These are phyloP conservation scores for Aurelia aurita DNA, from an alignment of 30 jellyfish, hydroid and myxozoan genomes.

Conservation along the genomic window DNA sequence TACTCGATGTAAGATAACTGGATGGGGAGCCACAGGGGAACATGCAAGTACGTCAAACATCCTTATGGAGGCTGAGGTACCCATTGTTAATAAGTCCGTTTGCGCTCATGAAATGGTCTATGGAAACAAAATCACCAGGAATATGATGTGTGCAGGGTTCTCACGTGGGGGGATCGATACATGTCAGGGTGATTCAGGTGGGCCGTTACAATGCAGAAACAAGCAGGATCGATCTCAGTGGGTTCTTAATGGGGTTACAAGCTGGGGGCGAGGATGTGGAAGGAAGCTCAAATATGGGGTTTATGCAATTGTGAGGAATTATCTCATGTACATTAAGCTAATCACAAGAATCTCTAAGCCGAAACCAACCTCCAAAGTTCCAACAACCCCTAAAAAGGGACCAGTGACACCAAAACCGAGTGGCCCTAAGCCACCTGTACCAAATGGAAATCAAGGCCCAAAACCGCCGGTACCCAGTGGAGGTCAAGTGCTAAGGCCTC, in stretches of 20 bases:
- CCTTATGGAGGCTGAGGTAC: slow-evolving; percentile 86
- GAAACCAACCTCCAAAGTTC: slow-evolving; percentile 26
- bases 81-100: slow-evolving; percentile 59
- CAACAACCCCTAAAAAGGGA: slow-evolving; percentile 21
- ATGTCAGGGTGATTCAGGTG: slow-evolving; percentile 95
- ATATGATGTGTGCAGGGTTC: slow-evolving; percentile 96
- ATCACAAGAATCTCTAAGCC: slow-evolving; percentile 33
- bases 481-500: slow-evolving; percentile 18
- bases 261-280: slow-evolving; percentile 99
- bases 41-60: slow-evolving; percentile 68
- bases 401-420: slow-evolving; percentile 47
- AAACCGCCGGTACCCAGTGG: slow-evolving; percentile 61
- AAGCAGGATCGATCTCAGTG: slow-evolving; percentile 60
- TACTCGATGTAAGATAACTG: slow-evolving; percentile 85
- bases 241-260: slow-evolving; percentile 85
- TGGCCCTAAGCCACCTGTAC: slow-evolving; percentile 4
- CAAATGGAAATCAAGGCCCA: slow-evolving; percentile 58
- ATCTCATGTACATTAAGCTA: slow-evolving; percentile 65
- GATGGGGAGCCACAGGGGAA: slow-evolving; percentile 91
- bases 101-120: slow-evolving; percentile 79
- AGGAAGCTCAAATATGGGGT: slow-evolving; percentile 86
- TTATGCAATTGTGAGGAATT: slow-evolving; percentile 84
- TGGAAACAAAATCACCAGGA: slow-evolving; percentile 68
- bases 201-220: slow-evolving; percentile 88
- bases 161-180: slow-evolving; percentile 82